phyloP scores from a whole-genome alignment of 2,888 invertebrate genomes.

The Neoscelio sp. region DNA sequence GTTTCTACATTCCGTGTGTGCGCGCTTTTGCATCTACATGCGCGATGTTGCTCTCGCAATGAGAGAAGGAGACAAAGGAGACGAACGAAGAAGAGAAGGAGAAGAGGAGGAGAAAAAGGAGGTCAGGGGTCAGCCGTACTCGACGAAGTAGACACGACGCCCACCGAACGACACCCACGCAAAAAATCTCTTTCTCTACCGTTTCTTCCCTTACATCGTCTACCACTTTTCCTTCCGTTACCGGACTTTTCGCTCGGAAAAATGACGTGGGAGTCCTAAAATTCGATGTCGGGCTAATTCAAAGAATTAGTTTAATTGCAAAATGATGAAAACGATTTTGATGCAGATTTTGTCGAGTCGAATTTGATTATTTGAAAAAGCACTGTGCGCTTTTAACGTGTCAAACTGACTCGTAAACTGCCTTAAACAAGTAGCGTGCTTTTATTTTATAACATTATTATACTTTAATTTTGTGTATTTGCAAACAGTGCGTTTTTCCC shows the following conservation, averaged over 20 bases:
- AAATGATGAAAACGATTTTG: no score
- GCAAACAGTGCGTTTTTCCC: no score
- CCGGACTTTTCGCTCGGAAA: slow-evolving; percentile 29
- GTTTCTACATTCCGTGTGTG: slow-evolving; percentile 72
- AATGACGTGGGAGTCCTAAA: slow-evolving; percentile 15
- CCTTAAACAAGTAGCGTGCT: no score
- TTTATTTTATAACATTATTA: no score
- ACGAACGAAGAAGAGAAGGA: slow-evolving; percentile 69
- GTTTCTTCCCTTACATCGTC: slow-evolving; percentile 45
- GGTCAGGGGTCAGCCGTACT: slow-evolving; percentile 82
- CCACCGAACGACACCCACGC: slow-evolving; percentile 83
- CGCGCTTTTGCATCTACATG: slow-evolving; percentile 78
- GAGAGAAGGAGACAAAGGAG: slow-evolving; percentile 68
- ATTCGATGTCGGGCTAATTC: slow-evolving; percentile 1
- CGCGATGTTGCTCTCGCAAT: slow-evolving; percentile 68
- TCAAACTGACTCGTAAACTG: no score
- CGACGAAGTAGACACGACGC: slow-evolving; percentile 82
- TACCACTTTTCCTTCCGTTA: slow-evolving; percentile 59
- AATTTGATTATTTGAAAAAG: not conserved
- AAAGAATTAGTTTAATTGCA: no score
- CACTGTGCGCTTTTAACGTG: no score
- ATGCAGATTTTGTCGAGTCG: not conserved
- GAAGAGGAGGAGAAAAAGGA: slow-evolving; percentile 70
- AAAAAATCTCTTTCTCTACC: slow-evolving; percentile 74
- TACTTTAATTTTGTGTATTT: no score